Conservation (phyloP, 1,140 invertebrate species). For the Wasmannia auropunctata region DNA sequence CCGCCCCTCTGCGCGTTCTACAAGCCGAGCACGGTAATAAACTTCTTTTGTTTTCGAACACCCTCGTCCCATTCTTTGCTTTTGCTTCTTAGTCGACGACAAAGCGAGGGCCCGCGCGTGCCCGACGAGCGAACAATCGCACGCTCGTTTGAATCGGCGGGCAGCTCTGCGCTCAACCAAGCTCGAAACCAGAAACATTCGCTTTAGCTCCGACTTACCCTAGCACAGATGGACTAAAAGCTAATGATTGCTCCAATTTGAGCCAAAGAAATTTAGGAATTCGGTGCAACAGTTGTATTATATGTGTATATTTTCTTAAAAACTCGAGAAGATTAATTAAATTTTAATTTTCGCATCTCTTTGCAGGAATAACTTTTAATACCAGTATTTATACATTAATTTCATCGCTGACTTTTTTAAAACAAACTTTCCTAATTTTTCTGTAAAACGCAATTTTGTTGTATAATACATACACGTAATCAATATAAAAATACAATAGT, state of each 20-base stretch:
- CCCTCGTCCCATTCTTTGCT: constrained; percentile 48
- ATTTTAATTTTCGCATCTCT: neutral
- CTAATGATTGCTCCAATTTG: neutral
- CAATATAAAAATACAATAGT: neutral
- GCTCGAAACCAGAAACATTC: constrained; percentile 8
- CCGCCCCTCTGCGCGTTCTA: neutral
- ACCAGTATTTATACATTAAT: neutral
- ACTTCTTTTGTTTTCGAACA: constrained; percentile 76
- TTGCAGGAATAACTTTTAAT: neutral
- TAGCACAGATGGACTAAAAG: neutral
- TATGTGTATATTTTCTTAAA: neutral
- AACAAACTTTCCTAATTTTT: neutral
- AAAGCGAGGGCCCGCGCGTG: neutral
- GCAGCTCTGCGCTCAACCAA: neutral
- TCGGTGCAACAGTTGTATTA: neutral
- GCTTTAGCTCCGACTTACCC: neutral
- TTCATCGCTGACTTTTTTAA: neutral
- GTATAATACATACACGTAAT: neutral
- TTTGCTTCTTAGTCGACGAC: constrained; percentile 41
- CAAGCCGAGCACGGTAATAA: constrained; percentile 69
- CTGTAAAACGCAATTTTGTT: neutral
- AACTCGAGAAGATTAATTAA: neutral
- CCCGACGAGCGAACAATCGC: constrained; percentile 2
- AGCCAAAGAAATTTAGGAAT: neutral
- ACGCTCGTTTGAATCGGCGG: neutral